Conservation (phyloP, 2,113 vertebrate genomes). For the Leptodactylus fuscus region DNA sequence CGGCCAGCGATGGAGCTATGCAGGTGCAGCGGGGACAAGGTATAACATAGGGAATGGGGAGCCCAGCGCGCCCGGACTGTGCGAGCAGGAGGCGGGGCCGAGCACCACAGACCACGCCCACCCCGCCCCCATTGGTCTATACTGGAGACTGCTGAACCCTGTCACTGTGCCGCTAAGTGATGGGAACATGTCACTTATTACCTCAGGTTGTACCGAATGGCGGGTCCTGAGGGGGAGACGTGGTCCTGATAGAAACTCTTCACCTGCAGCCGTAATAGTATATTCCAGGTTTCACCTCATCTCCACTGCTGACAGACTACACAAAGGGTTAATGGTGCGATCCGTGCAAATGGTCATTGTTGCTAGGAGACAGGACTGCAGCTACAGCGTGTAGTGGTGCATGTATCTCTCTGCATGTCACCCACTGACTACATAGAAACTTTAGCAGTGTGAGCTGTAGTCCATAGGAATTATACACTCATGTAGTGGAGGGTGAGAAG, state of each 20-base stretch:
- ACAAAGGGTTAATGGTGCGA: too few species aligned
- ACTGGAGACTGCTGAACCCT: not conserved
- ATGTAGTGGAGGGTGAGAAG: too few species aligned
- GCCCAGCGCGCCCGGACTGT: not conserved
- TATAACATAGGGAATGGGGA: not conserved
- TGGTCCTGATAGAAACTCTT: too few species aligned
- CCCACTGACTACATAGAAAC: too few species aligned
- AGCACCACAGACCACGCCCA: constrained; percentile 18
- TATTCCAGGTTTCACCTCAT: too few species aligned
- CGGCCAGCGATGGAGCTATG: not conserved
- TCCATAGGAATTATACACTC: too few species aligned
- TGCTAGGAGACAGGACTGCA: not conserved
- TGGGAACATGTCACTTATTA: not conserved
- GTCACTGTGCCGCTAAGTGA: constrained; percentile 17
- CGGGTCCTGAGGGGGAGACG: too few species aligned
- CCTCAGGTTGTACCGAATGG: not conserved
- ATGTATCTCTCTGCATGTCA: too few species aligned
- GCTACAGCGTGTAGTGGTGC: not conserved
- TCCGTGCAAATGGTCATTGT: not conserved
- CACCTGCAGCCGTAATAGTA: too few species aligned
- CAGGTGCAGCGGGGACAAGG: not conserved
- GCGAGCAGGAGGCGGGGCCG: not conserved
- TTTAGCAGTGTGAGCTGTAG: too few species aligned
- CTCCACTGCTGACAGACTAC: not conserved
- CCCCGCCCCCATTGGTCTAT: not conserved